A percentile compares a stretch with the other conserved stretches of the same genome.
These are phyloP conservation scores for Ciona savignyi DNA, from an alignment of 23 tunicate species.

Conservation along the genomic window DNA sequence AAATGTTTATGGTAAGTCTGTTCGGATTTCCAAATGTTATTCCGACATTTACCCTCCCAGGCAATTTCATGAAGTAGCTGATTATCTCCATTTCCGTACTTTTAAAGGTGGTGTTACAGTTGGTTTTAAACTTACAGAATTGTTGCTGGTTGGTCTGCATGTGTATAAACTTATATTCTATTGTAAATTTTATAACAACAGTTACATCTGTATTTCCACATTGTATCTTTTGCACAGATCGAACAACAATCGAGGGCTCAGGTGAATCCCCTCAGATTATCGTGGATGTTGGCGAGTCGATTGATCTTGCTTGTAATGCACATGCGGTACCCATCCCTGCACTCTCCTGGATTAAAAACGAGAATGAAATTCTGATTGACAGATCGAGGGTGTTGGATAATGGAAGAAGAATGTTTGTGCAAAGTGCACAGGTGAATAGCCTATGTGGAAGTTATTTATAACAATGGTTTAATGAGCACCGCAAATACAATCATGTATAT, in stretches of 20 bases:
- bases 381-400: slow-evolving; percentile 36
- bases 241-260: slow-evolving; percentile 37
- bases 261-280: slow-evolving; percentile 25
- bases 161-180: background rate
- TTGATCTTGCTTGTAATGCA: slow-evolving; percentile 59
- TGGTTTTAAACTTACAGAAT: background rate
- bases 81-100: no score
- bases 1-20: slow-evolving; percentile 61
- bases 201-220: background rate
- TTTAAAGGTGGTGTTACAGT: no score
- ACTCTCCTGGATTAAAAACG: slow-evolving; percentile 69
- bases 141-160: background rate
- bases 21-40: no score
- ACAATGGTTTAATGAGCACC: no score
- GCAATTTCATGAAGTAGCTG: no score
- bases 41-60: no score
- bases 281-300: slow-evolving; percentile 45
- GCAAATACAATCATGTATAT: no score
- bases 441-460: no score
- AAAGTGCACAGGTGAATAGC: slow-evolving; percentile 66
- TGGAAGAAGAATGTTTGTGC: slow-evolving; percentile 47
- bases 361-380: slow-evolving; percentile 63
- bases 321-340: slow-evolving; percentile 62
- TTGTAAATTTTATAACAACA: background rate
- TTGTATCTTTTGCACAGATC: slow-evolving; percentile 15